A percentile compares a stretch with the other conserved stretches of the same genome.
Conservation (phyloP, 2,888 invertebrate genomes). For the Cryptus armator region DNA sequence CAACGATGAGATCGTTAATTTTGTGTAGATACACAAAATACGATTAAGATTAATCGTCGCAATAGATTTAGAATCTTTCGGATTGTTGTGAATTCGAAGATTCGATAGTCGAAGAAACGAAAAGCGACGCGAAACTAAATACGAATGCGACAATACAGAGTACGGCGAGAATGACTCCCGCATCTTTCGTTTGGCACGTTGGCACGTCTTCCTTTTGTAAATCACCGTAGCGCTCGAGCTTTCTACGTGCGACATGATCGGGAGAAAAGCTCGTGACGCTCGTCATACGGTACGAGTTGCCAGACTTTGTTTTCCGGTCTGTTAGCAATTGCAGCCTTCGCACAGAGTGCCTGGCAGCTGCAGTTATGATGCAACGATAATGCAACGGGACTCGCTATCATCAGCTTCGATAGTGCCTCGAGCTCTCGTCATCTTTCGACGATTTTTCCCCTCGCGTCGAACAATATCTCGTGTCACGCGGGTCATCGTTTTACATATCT, state of each 20-base stretch:
- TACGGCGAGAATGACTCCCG: neutral
- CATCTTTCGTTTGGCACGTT: neutral
- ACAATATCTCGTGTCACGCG: neutral
- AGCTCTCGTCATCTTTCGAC: neutral
- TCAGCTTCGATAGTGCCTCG: neutral
- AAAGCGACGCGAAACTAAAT: no score
- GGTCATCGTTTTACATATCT: slow-evolving; percentile 18
- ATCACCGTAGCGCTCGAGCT: slow-evolving; percentile 42
- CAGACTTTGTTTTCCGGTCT: slow-evolving; percentile 26
- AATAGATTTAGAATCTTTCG: no score
- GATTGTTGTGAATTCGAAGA: no score
- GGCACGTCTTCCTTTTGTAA: slow-evolving; percentile 21
- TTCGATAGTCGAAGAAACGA: no score
- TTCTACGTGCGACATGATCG: slow-evolving; percentile 30
- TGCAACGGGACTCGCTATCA: slow-evolving; percentile 1
- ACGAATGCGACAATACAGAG: neutral
- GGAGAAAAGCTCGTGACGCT: slow-evolving; percentile 32
- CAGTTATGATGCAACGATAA: slow-evolving; percentile 15
- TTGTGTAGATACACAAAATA: no score
- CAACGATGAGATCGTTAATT: no score
- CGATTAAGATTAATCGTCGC: no score
- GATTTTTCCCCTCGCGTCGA: neutral
- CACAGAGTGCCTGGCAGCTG: neutral
- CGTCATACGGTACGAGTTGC: slow-evolving; percentile 15
- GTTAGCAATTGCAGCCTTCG: slow-evolving; percentile 5